Evolutionary conservation across 2,888 invertebrate species (phyloP), one percentile per base, ranked within the genome.

Genomic region (Conops quadrifasciatus): DNA sequence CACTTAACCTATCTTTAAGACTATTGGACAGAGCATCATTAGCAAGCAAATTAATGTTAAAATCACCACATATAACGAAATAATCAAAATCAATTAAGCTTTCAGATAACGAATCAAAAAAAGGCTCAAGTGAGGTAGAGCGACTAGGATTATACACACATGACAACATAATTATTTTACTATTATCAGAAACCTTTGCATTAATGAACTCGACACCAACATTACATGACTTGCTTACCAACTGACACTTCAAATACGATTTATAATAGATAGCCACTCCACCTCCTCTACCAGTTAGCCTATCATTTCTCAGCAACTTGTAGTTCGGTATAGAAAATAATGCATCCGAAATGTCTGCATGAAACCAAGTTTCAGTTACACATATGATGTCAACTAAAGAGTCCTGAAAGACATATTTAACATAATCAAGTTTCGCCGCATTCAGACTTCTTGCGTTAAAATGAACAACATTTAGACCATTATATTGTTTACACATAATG

Each of bases 321-420:
- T 11, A 58, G 15, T 58, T 58, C 21, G 9, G 1, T 7, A 58
- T 9, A 7, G n/a, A 15, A 2, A 26, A 11, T 21, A 26, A 15
- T 2, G 24, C 4, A 15, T 28, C 3, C 1, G 15, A 13, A 16
- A 28, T 26, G 26, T 26, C 28, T 24, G 2, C 16, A 3, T 3
- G 28, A 58, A 58, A 58, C 58, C 58, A 58, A 4, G 58, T 58
- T 26, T 58, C 24, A 24, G 26, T 2, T 15, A 62, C 21, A 7
- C 62, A 62, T n/a, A 62, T 62, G 5, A 59, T 30, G 21, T 59
- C 59, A 36, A 62, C 62, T 2, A n/a, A 36, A 19, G 36, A 62
- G n/a, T 62, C 16, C 16, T 36, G 16, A n/a, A 62, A 62, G 1
- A 62, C 19, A 45, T 30, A 43, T 43, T 43, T 62, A 43, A n/a